These are phyloP conservation scores for Pilophorus perplexus DNA, from an alignment of 2,888 invertebrate species.

Conservation along the genomic window DNA sequence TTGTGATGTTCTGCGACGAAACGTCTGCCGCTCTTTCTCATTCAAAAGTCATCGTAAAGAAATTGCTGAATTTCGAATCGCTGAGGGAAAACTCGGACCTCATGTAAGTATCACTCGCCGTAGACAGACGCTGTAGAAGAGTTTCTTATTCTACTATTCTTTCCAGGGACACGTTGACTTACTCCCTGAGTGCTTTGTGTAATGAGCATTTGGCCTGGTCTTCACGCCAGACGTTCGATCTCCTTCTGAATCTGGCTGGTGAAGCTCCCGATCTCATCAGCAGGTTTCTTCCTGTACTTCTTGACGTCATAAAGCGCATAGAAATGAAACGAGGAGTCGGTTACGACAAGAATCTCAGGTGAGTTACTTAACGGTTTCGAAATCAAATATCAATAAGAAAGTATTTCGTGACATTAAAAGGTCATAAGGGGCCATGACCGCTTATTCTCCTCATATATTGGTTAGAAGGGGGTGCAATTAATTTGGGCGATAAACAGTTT, in stretches of 20 bases:
- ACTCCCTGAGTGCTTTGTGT: slow-evolving; percentile 51
- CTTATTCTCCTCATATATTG: too few relatives aligned
- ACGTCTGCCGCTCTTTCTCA: slow-evolving; percentile 48
- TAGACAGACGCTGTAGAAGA: too few relatives aligned
- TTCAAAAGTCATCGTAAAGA: slow-evolving; percentile 48
- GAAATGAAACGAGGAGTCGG: slow-evolving; percentile 55
- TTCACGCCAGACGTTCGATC: slow-evolving; percentile 53
- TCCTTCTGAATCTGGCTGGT: slow-evolving; percentile 52
- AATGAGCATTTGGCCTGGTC: slow-evolving; percentile 55
- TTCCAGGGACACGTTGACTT: slow-evolving; percentile 50
- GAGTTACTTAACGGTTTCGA: slow-evolving; percentile 36
- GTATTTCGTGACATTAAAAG: not conserved
- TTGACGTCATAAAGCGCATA: slow-evolving; percentile 53
- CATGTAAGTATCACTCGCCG: slow-evolving; percentile 21
- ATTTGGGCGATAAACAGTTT: too few relatives aligned
- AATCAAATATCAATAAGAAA: not conserved
- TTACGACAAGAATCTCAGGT: slow-evolving; percentile 54
- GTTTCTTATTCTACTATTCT: too few relatives aligned
- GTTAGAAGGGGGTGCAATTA: too few relatives aligned
- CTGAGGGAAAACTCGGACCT: slow-evolving; percentile 23
- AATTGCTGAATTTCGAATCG: slow-evolving; percentile 41
- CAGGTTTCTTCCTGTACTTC: slow-evolving; percentile 51
- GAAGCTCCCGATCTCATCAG: slow-evolving; percentile 52
- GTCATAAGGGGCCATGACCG: too few relatives aligned
- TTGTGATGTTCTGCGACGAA: slow-evolving; percentile 51